These are phyloP conservation scores for Ophion obscuratus DNA, from an alignment of 2,888 invertebrate genomes.

Conservation along the genomic window DNA sequence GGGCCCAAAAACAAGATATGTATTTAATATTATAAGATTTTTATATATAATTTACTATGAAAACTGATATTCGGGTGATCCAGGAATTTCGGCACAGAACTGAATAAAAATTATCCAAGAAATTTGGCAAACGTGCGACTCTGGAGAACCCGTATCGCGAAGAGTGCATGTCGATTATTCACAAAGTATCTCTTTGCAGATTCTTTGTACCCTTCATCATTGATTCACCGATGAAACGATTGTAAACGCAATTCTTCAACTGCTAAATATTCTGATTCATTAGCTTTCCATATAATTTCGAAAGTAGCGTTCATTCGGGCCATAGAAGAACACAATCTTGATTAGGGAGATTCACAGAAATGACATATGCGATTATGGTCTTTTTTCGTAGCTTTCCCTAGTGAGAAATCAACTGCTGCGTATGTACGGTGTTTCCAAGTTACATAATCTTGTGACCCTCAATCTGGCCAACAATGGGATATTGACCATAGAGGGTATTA, in stretches of 20 bases:
- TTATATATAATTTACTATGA: background rate
- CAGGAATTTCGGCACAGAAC: background rate
- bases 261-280: background rate
- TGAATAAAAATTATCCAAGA: background rate
- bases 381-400: constrained; percentile 89
- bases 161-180: background rate
- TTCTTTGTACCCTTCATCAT: background rate
- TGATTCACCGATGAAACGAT: background rate
- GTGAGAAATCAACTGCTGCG: constrained; percentile 93
- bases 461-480: constrained; percentile 95
- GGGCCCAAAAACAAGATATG: background rate
- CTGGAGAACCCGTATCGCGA: background rate
- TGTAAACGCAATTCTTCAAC: background rate
- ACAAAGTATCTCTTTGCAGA: background rate
- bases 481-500: constrained; percentile 94
- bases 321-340: background rate
- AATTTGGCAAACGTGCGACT: background rate
- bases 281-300: background rate
- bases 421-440: constrained; percentile 93
- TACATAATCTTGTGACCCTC: constrained; percentile 91
- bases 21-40: background rate
- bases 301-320: background rate
- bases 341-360: background rate
- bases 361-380: constrained; percentile 30
- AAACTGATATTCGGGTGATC: background rate